Conservation (phyloP, 2,888 invertebrate genomes). For the Nycteola revayana region DNA sequence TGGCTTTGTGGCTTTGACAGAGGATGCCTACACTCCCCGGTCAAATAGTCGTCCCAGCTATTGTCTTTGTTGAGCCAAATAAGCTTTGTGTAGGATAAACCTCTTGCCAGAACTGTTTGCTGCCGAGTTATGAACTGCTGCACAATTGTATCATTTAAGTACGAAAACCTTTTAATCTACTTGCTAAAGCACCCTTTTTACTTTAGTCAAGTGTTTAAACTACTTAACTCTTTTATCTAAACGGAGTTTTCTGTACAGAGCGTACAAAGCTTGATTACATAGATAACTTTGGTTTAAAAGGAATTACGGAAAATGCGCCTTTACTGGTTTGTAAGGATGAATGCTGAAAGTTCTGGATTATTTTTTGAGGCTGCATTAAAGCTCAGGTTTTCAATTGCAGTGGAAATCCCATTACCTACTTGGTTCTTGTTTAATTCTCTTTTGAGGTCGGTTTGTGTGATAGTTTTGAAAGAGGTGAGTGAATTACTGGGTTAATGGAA, state of each 20-base stretch:
- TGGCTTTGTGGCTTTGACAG: too few relatives aligned
- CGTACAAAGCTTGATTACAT: conserved; percentile 16
- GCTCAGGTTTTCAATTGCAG: conserved; percentile 12
- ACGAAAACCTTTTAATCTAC: too few relatives aligned
- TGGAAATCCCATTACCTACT: conserved; percentile 11
- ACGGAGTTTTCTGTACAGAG: conserved; percentile 5
- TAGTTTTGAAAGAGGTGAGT: conserved; percentile 1
- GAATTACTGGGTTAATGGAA: conserved; percentile 4
- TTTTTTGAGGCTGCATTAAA: conserved; percentile 24
- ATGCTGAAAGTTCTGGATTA: conserved; percentile 13
- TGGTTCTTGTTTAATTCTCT: conserved; percentile 16
- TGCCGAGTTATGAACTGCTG: too few relatives aligned
- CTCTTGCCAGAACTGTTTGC: too few relatives aligned
- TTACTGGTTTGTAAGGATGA: conserved; percentile 15
- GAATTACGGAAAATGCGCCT: conserved; percentile 14
- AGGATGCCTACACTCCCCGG: too few relatives aligned
- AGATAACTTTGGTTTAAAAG: conserved; percentile 16
- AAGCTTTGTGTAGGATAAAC: too few relatives aligned
- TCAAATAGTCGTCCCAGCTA: too few relatives aligned
- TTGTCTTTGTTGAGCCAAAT: too few relatives aligned
- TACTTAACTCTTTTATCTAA: conserved; percentile 14
- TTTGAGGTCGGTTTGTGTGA: neutral
- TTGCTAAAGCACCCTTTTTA: too few relatives aligned
- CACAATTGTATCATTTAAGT: too few relatives aligned
- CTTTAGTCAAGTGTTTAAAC: conserved; percentile 4